Conservation (phyloP, 2,797 vertebrate genomes). For the Sciaenops ocellatus region DNA sequence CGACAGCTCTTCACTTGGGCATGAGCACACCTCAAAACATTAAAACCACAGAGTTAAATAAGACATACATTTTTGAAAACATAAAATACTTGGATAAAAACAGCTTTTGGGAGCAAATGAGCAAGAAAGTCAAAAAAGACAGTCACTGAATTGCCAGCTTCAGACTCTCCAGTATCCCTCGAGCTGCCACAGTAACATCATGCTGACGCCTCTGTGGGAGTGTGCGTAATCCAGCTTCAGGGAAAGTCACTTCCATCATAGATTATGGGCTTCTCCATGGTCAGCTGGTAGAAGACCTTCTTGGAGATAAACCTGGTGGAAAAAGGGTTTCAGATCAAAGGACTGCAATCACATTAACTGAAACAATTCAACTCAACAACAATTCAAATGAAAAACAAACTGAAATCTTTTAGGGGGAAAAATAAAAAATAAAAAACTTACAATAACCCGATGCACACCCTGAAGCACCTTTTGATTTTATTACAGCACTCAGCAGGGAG, state of each 20-base stretch:
- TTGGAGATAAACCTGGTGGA: conserved; percentile 93
- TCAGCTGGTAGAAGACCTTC: conserved; percentile 93
- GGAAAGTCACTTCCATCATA: conserved; percentile 96
- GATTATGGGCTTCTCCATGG: conserved; percentile 92
- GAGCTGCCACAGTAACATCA: conserved; percentile 18
- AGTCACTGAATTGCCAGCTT: conserved; percentile 13
- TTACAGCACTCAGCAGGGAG: too few species aligned
- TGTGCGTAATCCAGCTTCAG: conserved; percentile 65
- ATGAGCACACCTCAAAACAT: conserved; percentile 29
- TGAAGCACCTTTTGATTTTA: too few species aligned
- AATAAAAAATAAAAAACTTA: too few species aligned
- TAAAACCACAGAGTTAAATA: conserved; percentile 43
- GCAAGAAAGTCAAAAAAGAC: conserved; percentile 18
- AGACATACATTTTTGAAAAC: conserved; percentile 1
- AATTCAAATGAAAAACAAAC: too few species aligned
- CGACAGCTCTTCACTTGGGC: conserved; percentile 28
- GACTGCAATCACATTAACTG: conserved; percentile 12
- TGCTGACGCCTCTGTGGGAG: conserved; percentile 4
- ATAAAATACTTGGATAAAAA: conserved; percentile 57
- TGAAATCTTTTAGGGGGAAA: too few species aligned
- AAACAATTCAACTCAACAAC: background rate
- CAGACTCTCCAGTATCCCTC: conserved; percentile 22
- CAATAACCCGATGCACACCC: too few species aligned
- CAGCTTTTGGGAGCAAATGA: conserved; percentile 8
- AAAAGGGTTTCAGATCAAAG: conserved; percentile 51